These are phyloP conservation scores for Drosophila ambigua DNA, from an alignment of 1,140 invertebrate species.

Conservation along the genomic window DNA sequence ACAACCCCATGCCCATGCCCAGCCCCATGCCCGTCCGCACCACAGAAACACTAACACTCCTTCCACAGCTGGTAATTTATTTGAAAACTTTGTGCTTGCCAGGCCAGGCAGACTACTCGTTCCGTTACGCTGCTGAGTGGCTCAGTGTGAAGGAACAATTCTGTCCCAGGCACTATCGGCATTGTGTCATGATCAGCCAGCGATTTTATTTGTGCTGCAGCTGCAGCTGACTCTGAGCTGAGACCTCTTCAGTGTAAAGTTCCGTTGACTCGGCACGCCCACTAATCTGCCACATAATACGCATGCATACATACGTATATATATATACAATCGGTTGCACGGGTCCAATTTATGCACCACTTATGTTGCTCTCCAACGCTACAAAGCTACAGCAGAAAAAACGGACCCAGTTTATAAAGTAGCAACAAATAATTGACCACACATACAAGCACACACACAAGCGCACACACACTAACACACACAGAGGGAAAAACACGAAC, in stretches of 20 bases:
- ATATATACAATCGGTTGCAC: not conserved
- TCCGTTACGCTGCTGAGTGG: conserved; percentile 6
- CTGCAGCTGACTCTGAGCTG: too few relatives aligned
- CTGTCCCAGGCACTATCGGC: too few relatives aligned
- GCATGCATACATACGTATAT: too few relatives aligned
- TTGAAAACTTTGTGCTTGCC: conserved; percentile 61
- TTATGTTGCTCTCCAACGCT: not conserved
- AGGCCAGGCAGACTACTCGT: conserved; percentile 14
- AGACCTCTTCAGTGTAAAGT: too few relatives aligned
- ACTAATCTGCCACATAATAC: too few relatives aligned
- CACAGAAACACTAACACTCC: conserved; percentile 4
- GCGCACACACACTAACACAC: conserved; percentile 23
- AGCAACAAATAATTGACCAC: conserved; percentile 76
- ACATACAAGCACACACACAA: conserved; percentile 15
- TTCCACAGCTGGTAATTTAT: conserved; percentile 61
- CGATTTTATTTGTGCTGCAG: too few relatives aligned
- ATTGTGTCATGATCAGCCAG: too few relatives aligned
- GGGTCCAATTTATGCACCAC: conserved; percentile 28
- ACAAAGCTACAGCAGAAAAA: conserved; percentile 21
- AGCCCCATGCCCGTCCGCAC: not conserved
- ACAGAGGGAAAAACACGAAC: conserved; percentile 7
- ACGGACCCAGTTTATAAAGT: conserved; percentile 67
- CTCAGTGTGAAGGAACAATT: not conserved
- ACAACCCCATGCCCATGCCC: too few relatives aligned
- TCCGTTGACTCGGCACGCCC: too few relatives aligned